phyloP scores from a whole-genome alignment of 1,140 invertebrate species.

The Drosophila melanogaster region DNA sequence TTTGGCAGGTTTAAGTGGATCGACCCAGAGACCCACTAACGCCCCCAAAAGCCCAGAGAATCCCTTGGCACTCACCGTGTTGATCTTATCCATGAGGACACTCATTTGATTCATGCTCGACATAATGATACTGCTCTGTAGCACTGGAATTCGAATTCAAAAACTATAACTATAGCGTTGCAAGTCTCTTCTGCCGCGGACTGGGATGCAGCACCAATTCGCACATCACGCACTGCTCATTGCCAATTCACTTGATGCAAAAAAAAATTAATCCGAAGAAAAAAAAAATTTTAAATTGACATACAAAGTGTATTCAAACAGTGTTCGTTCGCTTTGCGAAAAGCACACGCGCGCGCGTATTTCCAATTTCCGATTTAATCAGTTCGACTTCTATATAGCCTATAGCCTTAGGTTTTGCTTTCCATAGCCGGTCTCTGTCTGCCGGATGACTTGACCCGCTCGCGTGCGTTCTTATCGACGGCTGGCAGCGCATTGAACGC shows the following conservation, averaged over 20 bases:
- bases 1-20: constrained; percentile 21
- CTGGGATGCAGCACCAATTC: constrained; percentile 8
- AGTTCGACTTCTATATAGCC: constrained; percentile 7
- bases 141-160: constrained; percentile 6
- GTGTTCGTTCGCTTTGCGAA: constrained; percentile 1
- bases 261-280: constrained; percentile 22
- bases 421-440: not conserved
- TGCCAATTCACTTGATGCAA: constrained; percentile 5
- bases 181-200: not conserved
- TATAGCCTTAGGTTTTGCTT: not conserved
- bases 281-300: constrained; percentile 5
- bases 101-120: constrained; percentile 83
- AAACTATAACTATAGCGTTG: constrained; percentile 18
- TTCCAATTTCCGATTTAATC: constrained; percentile 13
- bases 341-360: constrained; percentile 51
- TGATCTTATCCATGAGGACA: constrained; percentile 84
- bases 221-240: constrained; percentile 35
- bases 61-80: constrained; percentile 76
- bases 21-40: constrained; percentile 26
- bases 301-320: not conserved
- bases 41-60: not conserved
- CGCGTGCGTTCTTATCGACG: constrained; percentile 79
- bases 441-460: constrained; percentile 15
- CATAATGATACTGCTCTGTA: constrained; percentile 49
- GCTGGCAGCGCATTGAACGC: constrained; percentile 73